Conservation (phyloP, 2,888 invertebrate species). For the Agapostemon virescens region DNA sequence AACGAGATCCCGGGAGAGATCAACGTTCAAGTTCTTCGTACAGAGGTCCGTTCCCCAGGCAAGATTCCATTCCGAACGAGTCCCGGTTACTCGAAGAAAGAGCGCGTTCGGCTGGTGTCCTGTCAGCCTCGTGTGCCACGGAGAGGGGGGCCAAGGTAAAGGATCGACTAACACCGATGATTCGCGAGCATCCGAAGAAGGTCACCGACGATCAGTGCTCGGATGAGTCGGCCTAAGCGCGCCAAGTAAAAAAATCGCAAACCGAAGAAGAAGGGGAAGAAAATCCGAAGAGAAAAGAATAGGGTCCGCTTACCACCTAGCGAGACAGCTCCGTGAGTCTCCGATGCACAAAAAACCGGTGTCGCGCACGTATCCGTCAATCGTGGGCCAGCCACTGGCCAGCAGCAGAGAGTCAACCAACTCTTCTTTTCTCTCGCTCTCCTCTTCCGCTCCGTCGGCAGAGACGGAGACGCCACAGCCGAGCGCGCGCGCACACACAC, state of each 20-base stretch:
- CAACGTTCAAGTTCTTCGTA: constrained; percentile 50
- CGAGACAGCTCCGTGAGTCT: constrained; percentile 56
- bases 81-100: constrained; percentile 53
- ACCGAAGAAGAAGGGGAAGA: background rate
- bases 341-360: constrained; percentile 7
- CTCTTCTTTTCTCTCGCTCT: constrained; percentile 14
- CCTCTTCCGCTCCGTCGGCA: constrained; percentile 21
- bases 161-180: constrained; percentile 44
- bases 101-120: constrained; percentile 28
- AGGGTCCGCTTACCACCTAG: constrained; percentile 66
- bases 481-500: constrained; percentile 38
- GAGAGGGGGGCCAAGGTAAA: constrained; percentile 51
- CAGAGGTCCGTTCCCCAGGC: constrained; percentile 56
- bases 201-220: constrained; percentile 26
- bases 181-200: constrained; percentile 51
- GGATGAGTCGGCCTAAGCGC: constrained; percentile 15
- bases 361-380: constrained; percentile 57
- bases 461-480: constrained; percentile 48
- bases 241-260: background rate
- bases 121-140: constrained; percentile 62
- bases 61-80: constrained; percentile 71
- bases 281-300: constrained; percentile 31
- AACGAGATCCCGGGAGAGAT: constrained; percentile 48
- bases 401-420: background rate
- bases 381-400: constrained; percentile 32